Evolutionary conservation across 2,113 vertebrate species (phyloP).

Genomic region (Nannospalax galili): DNA sequence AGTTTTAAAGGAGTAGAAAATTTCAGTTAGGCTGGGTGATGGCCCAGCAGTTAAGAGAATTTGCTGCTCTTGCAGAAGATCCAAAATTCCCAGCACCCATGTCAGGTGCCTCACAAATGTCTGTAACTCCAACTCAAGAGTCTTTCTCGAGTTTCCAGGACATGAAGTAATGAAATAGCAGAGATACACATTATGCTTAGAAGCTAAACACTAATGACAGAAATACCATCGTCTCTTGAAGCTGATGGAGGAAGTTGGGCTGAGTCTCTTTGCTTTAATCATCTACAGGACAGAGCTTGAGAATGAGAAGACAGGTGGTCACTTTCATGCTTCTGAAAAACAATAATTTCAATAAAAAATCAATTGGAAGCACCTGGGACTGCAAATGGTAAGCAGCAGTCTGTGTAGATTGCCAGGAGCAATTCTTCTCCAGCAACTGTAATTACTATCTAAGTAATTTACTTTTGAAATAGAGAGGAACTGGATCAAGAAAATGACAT

Average conservation of each 20-base stretch:
- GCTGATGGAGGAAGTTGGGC: neutral
- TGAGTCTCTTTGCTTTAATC: neutral
- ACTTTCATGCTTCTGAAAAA: conserved; percentile 21
- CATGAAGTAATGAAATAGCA: neutral
- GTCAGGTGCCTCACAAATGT: fast-evolving
- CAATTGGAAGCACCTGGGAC: conserved; percentile 16
- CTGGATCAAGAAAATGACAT: neutral
- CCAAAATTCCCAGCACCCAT: neutral
- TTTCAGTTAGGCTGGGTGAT: neutral
- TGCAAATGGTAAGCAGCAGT: neutral
- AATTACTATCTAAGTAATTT: conserved; percentile 52
- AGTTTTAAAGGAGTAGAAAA: neutral
- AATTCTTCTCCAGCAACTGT: conserved; percentile 16
- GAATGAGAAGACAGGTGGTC: conserved; percentile 1
- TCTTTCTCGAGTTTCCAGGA: neutral
- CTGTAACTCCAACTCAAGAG: neutral
- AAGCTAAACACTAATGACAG: neutral
- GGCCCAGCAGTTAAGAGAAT: neutral
- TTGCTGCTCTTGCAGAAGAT: neutral
- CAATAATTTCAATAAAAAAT: conserved; percentile 46
- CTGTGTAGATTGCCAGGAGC: neutral
- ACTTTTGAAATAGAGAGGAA: neutral
- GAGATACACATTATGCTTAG: neutral
- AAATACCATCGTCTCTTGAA: neutral
- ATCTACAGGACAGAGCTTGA: neutral